Evolutionary conservation across 2,113 vertebrate species (phyloP).

Genomic region (Cervus canadensis): DNA sequence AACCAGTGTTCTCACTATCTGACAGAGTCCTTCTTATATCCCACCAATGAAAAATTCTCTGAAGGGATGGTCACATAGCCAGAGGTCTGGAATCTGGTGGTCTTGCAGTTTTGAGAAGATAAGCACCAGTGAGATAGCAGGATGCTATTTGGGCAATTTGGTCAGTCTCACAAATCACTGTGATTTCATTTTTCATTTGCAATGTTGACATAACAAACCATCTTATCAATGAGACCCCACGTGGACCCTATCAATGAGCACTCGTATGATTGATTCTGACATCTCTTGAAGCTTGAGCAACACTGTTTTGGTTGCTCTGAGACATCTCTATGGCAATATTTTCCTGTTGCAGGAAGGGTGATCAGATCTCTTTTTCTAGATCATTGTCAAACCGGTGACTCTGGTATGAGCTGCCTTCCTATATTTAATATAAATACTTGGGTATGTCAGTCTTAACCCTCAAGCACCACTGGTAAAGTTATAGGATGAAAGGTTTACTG

Average conservation of each 20-base stretch:
- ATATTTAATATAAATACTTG: not conserved
- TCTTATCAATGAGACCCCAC: not conserved
- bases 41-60: not conserved
- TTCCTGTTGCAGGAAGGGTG: not conserved
- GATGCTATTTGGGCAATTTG: not conserved
- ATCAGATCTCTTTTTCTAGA: not conserved
- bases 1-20: not conserved
- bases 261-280: not conserved
- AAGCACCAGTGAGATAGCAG: not conserved
- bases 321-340: not conserved
- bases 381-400: not conserved
- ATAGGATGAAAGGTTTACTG: not conserved
- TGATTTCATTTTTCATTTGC: not conserved
- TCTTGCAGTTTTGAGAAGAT: not conserved
- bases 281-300: not conserved
- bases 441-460: not conserved
- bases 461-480: not conserved
- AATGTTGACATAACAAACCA: not conserved
- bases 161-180: not conserved
- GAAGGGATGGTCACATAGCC: not conserved
- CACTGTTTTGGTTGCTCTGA: not conserved
- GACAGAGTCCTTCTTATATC: not conserved
- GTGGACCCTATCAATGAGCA: not conserved
- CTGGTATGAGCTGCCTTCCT: not conserved
- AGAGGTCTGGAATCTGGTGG: not conserved